Evolutionary conservation across 2,113 vertebrate species (phyloP), one percentile per base, ranked within the genome.

Genomic region (Notothenia rossii): DNA sequence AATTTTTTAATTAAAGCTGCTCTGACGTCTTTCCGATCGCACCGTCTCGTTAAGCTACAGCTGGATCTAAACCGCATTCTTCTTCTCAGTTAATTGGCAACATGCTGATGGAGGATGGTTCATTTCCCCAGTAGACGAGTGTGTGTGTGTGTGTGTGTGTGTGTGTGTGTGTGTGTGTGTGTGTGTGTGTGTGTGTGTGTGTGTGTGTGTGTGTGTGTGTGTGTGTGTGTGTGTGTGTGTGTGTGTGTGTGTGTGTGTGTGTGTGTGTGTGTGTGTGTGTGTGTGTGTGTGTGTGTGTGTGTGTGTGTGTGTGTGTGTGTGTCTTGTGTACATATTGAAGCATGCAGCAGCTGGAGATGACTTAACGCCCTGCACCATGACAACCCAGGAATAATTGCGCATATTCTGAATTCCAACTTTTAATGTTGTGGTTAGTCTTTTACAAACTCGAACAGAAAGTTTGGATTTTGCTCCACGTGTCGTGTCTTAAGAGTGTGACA

Each of bases 271-370:
- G 29, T 29, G 29, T 29, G 58, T 29, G 54, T 40, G 74, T 68
- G 51, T 79, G 49, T 87, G 77, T 66, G 54, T 66, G 74, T 70
- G 58, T 29, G 54, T 40, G 74, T 68, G 51, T 79, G 49, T 87
- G 77, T 66, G 54, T 66, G 74, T 70, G 55, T 73, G 40, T 82
- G 68, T 45, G 53, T 65, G 67, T 53, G 64, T 46, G 67, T 22
- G 50, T 62, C 12, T n/a, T 69, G 72, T 79, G 70, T 70, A 67
- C 72, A 82, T 20, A 84, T 40, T 79, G 67, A 64, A 81, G 69
- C 79, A 58, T 36, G 75, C 51, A 82, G 79, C 91, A 92, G 88
- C 89, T 84, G 84, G 59, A 62, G 86, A 60, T 81, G 77, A 75
- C 58, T 82, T 33, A 17, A 85, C 36, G 5, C 3, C 63, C 50